Evolutionary conservation across 92 coral and sea anemone genomes (phyloP).

Genomic region (Bergia puertoricense): DNA sequence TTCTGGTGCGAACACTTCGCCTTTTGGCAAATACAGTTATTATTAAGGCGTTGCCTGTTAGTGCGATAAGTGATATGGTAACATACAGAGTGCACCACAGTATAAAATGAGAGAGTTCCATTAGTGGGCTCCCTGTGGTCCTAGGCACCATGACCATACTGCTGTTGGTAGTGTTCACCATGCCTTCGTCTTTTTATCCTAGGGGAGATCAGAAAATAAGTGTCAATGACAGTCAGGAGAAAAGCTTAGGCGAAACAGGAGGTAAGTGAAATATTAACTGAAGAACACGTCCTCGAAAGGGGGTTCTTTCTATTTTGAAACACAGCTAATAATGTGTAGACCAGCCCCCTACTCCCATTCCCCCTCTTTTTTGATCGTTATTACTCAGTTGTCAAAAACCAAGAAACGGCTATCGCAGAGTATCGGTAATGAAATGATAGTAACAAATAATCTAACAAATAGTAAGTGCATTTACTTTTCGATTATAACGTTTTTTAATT

Average conservation of each 20-base stretch:
- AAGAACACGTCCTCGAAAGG: not conserved
- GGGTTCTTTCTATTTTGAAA: too few relatives aligned
- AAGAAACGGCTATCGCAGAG: too few relatives aligned
- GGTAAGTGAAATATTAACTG: not conserved
- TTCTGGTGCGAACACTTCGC: constrained; percentile 74
- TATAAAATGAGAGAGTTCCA: constrained; percentile 50
- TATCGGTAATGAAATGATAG: too few relatives aligned
- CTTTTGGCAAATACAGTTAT: constrained; percentile 75
- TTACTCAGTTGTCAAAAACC: too few relatives aligned
- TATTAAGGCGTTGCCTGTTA: constrained; percentile 72
- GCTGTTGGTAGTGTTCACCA: constrained; percentile 37
- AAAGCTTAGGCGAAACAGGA: not conserved
- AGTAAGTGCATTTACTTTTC: too few relatives aligned
- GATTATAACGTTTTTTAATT: too few relatives aligned
- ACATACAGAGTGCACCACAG: constrained; percentile 61
- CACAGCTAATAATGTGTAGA: not conserved
- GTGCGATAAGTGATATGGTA: constrained; percentile 57
- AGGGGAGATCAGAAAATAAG: not conserved
- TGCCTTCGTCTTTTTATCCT: constrained; percentile 6
- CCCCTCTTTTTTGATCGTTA: too few relatives aligned
- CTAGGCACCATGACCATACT: not conserved
- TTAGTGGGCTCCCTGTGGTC: constrained; percentile 35
- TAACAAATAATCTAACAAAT: too few relatives aligned
- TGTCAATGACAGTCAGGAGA: not conserved
- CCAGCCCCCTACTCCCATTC: too few relatives aligned